Conservation (phyloP, 2,888 invertebrate genomes). For the Yponomeuta malinellus region DNA sequence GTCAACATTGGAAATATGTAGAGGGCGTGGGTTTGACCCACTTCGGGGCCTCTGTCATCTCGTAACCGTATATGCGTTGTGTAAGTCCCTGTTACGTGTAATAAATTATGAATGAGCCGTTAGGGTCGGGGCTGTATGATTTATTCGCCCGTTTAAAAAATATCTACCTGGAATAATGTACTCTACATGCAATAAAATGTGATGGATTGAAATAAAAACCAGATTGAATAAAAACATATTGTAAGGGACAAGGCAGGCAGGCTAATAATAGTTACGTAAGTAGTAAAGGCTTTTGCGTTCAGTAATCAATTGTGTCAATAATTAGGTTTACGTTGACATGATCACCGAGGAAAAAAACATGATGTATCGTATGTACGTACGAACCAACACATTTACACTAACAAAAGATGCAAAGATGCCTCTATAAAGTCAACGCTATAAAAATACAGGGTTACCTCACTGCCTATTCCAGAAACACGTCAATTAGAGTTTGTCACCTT, state of each 20-base stretch:
- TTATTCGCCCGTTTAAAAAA: conserved; percentile 4
- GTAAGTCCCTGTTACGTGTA: conserved; percentile 23
- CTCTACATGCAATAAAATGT: not conserved
- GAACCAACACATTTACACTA: too few species aligned
- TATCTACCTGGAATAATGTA: not conserved
- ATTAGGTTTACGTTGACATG: too few species aligned
- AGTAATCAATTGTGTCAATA: too few species aligned
- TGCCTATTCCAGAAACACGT: too few species aligned
- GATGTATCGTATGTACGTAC: too few species aligned
- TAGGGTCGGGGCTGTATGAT: not conserved
- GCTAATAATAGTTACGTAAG: too few species aligned
- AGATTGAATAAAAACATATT: not conserved
- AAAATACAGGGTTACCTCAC: too few species aligned
- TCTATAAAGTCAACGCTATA: too few species aligned
- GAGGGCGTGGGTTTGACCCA: conserved; percentile 37
- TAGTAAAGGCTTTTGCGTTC: not conserved
- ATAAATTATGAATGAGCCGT: not conserved
- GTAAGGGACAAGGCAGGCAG: not conserved
- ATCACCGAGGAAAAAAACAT: too few species aligned
- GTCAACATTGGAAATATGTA: conserved; percentile 22
- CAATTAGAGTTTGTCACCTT: too few species aligned
- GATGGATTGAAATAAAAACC: not conserved
- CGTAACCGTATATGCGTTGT: conserved; percentile 22
- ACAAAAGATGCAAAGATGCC: too few species aligned
- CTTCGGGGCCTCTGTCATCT: conserved; percentile 24